Base-by-base conservation (phyloP, 1,140 invertebrate species). In the Bicyclus anynana region DNA sequence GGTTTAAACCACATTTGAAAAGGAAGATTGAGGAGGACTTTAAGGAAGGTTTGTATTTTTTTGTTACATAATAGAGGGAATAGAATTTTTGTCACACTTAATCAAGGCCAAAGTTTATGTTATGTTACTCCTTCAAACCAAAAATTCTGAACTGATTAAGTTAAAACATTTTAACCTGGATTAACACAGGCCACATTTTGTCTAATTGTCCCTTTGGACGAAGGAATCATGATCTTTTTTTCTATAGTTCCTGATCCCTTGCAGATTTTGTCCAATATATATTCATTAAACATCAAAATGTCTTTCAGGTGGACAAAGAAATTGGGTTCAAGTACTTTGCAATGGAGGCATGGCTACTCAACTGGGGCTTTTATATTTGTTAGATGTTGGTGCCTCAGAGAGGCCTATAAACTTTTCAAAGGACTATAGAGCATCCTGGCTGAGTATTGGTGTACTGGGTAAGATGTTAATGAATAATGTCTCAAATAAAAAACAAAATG, bases 281-380 rank as follows among this genome's bases (percentile, higher is more conserved):
- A n/a, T n/a, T n/a, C n/a, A n/a, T n/a, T n/a, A n/a, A n/a, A 3
- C 13, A 35, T 35, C 13, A 35, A 5, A 10, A 35, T n/a, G 33
- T 47, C 7, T 47, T 86, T 20, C 60, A 94, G 93, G 84, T 68
- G 95, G 96, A 0, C 94, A 97, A 77, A 91, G 97, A 65, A 96
- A 96, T 82, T 97, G 96, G 96, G 89, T 97, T 5, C 97, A 98
- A 84, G 96, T 97, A 3, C 72, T 97, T 0, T 97, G 96, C 78
- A 98, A 97, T 90, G 94, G 93, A 6, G 96, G 96, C 7, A 94
- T 97, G 90, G 95, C 95, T 12, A 91, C 93, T 4, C 92, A 95
- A 67, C 83, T 97, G 33, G 93, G 93, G 0, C 65, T 97, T 29
- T 83, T 97, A 2, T 97, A 97, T 73, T 84, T 97, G 54, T 83